phyloP scores from a whole-genome alignment of 2,113 vertebrate genomes.

The Stigmatopora argus region DNA sequence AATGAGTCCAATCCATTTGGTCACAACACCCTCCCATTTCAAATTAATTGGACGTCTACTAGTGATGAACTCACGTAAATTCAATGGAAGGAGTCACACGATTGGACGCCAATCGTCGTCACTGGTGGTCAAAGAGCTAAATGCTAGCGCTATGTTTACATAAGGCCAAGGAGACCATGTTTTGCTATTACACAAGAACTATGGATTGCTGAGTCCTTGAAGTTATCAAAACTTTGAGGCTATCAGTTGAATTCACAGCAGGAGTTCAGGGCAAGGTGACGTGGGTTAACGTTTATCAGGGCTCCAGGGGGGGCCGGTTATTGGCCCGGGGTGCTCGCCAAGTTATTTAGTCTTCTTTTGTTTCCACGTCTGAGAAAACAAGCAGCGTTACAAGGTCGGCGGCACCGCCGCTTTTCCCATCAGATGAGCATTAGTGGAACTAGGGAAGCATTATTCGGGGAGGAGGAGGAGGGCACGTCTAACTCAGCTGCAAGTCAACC shows the following conservation, averaged over 20 bases:
- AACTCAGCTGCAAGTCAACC: constrained; percentile 48
- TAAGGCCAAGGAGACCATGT: not conserved
- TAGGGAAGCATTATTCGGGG: constrained; percentile 32
- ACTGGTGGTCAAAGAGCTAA: not conserved
- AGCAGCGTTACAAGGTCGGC: constrained; percentile 15
- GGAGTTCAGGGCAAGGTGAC: not conserved
- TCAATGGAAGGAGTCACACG: too few relatives aligned
- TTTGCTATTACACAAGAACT: not conserved
- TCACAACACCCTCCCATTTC: too few relatives aligned
- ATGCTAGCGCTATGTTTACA: not conserved
- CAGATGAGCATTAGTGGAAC: constrained; percentile 48
- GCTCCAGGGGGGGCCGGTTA: not conserved
- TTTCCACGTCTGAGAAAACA: constrained; percentile 2
- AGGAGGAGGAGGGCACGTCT: constrained; percentile 35
- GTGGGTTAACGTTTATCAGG: not conserved
- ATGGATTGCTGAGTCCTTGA: not conserved
- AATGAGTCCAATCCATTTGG: too few relatives aligned
- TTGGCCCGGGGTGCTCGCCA: not conserved
- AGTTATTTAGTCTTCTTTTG: not conserved
- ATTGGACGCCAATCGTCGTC: too few relatives aligned
- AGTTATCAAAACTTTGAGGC: not conserved
- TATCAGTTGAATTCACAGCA: not conserved
- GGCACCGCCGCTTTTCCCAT: constrained; percentile 28
- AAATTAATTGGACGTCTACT: too few relatives aligned
- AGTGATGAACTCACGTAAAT: constrained; percentile 16